Evolutionary conservation across 2,888 invertebrate species (phyloP).

Genomic region (Plagiodera versicolora): DNA sequence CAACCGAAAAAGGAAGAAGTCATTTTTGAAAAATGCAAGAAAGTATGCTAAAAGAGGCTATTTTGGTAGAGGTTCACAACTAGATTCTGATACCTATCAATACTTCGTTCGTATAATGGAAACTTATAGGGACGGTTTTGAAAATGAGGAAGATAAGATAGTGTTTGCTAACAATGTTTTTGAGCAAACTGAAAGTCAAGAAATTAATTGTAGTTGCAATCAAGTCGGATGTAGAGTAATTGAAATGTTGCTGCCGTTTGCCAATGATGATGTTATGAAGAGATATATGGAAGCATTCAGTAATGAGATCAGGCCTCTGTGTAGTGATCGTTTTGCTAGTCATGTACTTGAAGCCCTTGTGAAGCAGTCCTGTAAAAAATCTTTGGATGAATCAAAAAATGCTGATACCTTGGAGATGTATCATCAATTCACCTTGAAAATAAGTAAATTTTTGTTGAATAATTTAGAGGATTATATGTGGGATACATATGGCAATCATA

Average conservation of each 20-base stretch:
- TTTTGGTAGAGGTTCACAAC: slow-evolving; percentile 69
- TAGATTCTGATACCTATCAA: slow-evolving; percentile 73
- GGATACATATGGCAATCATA: slow-evolving; percentile 76
- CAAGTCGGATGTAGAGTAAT: slow-evolving; percentile 79
- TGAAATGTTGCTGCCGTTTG: slow-evolving; percentile 73
- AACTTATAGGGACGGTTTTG: slow-evolving; percentile 67
- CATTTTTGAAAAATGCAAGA: slow-evolving; percentile 70
- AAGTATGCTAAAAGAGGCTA: slow-evolving; percentile 75
- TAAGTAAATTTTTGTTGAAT: slow-evolving; percentile 76
- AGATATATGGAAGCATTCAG: slow-evolving; percentile 65
- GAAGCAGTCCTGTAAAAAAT: slow-evolving; percentile 59
- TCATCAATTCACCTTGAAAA: slow-evolving; percentile 67
- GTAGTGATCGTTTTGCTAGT: slow-evolving; percentile 76
- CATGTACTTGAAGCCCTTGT: slow-evolving; percentile 77
- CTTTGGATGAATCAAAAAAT: slow-evolving; percentile 45
- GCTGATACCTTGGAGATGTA: slow-evolving; percentile 56
- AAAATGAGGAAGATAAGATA: slow-evolving; percentile 69
- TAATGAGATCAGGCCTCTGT: slow-evolving; percentile 68
- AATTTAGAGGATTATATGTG: slow-evolving; percentile 83
- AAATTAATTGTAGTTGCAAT: slow-evolving; percentile 74
- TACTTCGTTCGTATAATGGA: slow-evolving; percentile 79
- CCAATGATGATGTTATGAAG: slow-evolving; percentile 64
- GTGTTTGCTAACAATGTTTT: slow-evolving; percentile 76
- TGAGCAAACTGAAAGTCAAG: slow-evolving; percentile 69
- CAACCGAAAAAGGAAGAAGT: slow-evolving; percentile 66